These are phyloP conservation scores for Channa striata DNA, from an alignment of 2,797 vertebrate genomes.

Conservation along the genomic window DNA sequence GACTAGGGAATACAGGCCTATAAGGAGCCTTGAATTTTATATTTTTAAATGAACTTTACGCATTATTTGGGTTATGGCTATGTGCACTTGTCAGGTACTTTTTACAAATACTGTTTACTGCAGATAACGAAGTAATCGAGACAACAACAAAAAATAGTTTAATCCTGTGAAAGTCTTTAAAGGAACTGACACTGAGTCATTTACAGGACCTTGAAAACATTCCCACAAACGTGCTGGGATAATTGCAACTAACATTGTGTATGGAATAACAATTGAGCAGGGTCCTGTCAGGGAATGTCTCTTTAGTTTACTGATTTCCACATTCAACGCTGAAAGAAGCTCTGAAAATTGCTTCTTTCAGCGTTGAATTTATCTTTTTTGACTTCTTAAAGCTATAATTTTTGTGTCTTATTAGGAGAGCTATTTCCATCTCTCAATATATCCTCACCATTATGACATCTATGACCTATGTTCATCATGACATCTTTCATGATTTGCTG, in stretches of 20 bases:
- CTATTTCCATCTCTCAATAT: neutral
- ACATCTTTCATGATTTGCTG: neutral
- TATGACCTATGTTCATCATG: neutral
- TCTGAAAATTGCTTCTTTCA: no score
- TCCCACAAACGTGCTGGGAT: constrained; percentile 51
- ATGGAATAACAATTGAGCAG: constrained; percentile 70
- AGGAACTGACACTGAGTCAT: constrained; percentile 27
- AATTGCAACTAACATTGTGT: constrained; percentile 65
- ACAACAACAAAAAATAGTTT: neutral
- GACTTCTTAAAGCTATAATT: no score
- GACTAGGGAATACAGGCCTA: no score
- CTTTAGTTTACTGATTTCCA: no score
- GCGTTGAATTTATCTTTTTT: no score
- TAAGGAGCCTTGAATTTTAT: no score
- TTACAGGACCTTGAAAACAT: constrained; percentile 61
- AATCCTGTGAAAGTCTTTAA: constrained; percentile 15
- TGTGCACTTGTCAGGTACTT: no score
- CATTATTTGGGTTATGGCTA: no score
- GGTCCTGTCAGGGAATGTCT: constrained; percentile 45
- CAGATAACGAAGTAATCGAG: no score
- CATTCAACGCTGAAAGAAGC: no score
- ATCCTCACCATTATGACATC: neutral
- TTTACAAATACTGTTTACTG: no score
- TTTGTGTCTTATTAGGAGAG: neutral
- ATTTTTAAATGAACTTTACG: no score